Conservation (phyloP, 2,113 vertebrate species). For the Nothocercus nigrocapillus region DNA sequence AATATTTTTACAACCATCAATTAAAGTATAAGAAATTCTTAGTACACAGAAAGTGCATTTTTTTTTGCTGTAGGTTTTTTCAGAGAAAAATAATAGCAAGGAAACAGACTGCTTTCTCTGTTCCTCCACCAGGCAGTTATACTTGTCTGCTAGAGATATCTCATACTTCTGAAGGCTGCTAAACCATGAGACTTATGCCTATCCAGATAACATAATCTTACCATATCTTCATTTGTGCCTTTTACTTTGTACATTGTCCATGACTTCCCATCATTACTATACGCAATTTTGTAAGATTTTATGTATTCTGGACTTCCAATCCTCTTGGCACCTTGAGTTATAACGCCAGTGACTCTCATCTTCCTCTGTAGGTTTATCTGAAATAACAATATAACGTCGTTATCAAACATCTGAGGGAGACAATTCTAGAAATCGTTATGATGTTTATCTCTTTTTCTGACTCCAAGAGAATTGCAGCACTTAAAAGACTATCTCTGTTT, state of each 20-base stretch:
- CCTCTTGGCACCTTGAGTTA: constrained; percentile 98
- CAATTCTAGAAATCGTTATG: background rate
- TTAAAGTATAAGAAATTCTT: constrained; percentile 43
- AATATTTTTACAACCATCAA: constrained; percentile 25
- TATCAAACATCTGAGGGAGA: background rate
- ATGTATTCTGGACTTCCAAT: constrained; percentile 98
- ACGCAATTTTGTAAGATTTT: constrained; percentile 98
- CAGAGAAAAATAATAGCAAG: background rate
- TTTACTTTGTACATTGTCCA: constrained; percentile 96
- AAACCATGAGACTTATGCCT: background rate
- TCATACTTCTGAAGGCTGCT: background rate
- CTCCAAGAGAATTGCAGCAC: background rate
- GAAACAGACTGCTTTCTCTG: background rate
- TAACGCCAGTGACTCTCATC: constrained; percentile 97
- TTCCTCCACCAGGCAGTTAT: background rate
- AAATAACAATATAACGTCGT: background rate
- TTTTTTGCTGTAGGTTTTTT: background rate
- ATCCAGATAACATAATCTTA: constrained; percentile 71
- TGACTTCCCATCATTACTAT: constrained; percentile 93
- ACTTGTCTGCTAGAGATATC: background rate
- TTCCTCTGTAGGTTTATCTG: constrained; percentile 98
- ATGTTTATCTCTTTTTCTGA: background rate
- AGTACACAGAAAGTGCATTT: background rate
- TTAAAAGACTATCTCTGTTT: background rate
- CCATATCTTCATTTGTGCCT: constrained; percentile 93